Conservation (phyloP, 1,140 invertebrate genomes). For the Cataglyphis hispanica region DNA sequence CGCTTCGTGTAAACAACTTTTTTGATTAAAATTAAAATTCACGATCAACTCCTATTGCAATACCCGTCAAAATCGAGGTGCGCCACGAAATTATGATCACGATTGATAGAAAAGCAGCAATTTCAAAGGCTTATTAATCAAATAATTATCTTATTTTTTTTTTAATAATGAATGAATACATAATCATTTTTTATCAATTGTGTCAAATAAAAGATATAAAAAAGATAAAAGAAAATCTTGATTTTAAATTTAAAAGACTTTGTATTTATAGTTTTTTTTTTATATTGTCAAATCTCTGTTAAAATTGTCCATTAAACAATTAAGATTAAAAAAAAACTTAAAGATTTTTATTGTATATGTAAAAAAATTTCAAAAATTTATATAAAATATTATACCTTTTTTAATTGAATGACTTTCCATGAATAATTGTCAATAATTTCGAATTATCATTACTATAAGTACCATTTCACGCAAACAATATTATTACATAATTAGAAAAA, state of each 20-base stretch:
- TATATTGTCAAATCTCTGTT: not conserved
- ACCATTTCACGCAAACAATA: not conserved
- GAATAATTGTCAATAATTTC: constrained; percentile 4
- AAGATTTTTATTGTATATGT: not conserved
- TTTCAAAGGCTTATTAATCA: not conserved
- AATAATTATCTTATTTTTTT: not conserved
- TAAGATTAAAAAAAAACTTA: not conserved
- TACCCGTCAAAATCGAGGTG: constrained; percentile 4
- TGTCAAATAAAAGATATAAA: not conserved
- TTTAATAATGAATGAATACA: not conserved
- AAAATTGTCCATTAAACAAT: not conserved
- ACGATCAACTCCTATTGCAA: not conserved
- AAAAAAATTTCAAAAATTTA: not conserved
- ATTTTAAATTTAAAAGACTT: not conserved
- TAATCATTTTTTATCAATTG: not conserved
- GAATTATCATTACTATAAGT: not conserved
- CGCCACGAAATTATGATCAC: not conserved
- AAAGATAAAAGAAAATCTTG: not conserved
- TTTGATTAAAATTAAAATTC: constrained; percentile 20
- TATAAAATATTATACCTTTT: not conserved
- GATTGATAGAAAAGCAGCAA: not conserved
- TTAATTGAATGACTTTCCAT: not conserved
- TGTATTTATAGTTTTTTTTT: not conserved
- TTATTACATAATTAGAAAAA: not conserved
- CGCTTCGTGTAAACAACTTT: constrained; percentile 18